Base-by-base conservation (phyloP, 2,888 invertebrate genomes). In the Calliscelio sp. region DNA sequence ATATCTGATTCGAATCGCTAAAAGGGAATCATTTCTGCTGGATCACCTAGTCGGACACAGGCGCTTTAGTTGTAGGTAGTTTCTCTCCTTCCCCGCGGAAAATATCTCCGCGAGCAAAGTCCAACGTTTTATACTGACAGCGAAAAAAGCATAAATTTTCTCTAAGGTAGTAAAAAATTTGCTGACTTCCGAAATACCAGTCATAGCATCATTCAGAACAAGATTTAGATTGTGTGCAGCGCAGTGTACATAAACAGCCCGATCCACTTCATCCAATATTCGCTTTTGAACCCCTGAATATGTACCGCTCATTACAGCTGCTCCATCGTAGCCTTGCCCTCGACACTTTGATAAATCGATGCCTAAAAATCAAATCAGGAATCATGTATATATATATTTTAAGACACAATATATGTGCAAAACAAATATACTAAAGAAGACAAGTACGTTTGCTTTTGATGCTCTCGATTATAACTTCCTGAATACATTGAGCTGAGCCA, bases 31-130 rank as follows among this genome's bases (percentile, higher is more conserved):
- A 24, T 88, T 74, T 78, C 88, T 88, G 55, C 87, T 86, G 44
- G 89, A 87, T 89, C 89, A 90, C 82, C 89, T 88, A 78, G 90
- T 90, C 41, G 90, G 89, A 88, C 66, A 44, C 6, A 46, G 16
- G 53, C 78, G 70, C n/a, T 90, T 90, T 73, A 89, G 73, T 86
- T 87, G 88, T 87, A 90, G 88, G 79, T 89, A 81, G 49, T 85
- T 87, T 41, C 66, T 74, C 53, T 88, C 65, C 44, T 86, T 86
- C 83, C 86, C 78, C n/a, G 86, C 71, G 46, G 86, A 88, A 20
- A 59, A 78, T 63, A 87, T 88, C 81, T 86, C 86, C 57, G 86
- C 86, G 49, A 89, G 53, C 57, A 89, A 85, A 78, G 87, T 86
- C 89, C 89, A 89, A 59, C 86, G 85, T 63, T 87, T 88, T 63